Conservation (phyloP, 2,888 invertebrate species). For the Chrysolina americana region DNA sequence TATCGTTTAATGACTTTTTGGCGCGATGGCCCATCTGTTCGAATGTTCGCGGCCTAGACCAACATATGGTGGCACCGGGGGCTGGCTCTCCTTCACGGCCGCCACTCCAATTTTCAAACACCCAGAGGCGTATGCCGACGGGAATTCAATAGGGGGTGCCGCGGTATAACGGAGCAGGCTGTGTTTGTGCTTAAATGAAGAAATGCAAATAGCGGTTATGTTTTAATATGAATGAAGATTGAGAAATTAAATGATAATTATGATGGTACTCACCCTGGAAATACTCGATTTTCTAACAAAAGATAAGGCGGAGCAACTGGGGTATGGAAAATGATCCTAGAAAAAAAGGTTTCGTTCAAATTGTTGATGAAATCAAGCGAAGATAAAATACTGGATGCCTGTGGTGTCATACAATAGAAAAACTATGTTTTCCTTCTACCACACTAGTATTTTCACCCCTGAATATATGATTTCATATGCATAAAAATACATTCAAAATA, state of each 20-base stretch:
- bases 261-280: neutral
- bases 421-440: no score
- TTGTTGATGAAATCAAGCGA: no score
- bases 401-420: no score
- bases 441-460: no score
- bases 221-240: neutral
- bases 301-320: no score
- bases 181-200: constrained; percentile 10
- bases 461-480: no score
- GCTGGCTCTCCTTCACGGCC: constrained; percentile 31
- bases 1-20: constrained; percentile 70
- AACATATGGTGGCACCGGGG: constrained; percentile 66
- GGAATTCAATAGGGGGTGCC: neutral
- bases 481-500: no score
- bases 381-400: no score
- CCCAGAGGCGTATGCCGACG: constrained; percentile 35
- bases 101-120: constrained; percentile 38
- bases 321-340: no score
- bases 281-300: no score
- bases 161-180: neutral
- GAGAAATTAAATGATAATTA: neutral
- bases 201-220: neutral
- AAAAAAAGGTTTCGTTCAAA: no score
- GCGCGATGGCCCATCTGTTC: constrained; percentile 70
- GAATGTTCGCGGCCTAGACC: constrained; percentile 67